Base-by-base conservation (phyloP, 37 sponge, comb jelly and placozoan genomes). In the Agelas oroides region DNA sequence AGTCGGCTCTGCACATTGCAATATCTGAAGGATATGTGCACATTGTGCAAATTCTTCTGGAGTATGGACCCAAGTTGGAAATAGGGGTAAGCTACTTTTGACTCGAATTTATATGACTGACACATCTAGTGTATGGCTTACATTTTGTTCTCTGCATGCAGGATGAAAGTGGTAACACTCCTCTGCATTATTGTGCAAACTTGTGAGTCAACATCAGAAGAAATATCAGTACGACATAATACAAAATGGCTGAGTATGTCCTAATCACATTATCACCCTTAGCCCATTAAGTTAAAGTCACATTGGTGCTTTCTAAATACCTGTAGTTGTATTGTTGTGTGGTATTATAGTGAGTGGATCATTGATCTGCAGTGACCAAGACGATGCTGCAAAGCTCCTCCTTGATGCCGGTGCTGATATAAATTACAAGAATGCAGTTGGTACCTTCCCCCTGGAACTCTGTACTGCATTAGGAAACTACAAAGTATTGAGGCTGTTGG, bases 1-100 rank as follows among this genome's bases (percentile, higher is more conserved):
- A 85, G 76, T 46, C 87, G 21, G 90, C 92, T 17, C 68, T 96
- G 2, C 94, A 96, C 35, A 65, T 81, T 32, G 97, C 97, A 3
- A 31, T 65, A 53, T 79, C 61, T 0, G 59, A 77, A 14, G 86
- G 92, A n/a, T 63, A 78, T 60, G 18, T 71, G 27, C 71, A 39
- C 6, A 66, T 92, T 5, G 62, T 92, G 15, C 58, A 87, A 69
- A 37, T 71, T 30, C 81, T 97, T 20, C 58, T 97, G 0, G 66
- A 87, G 55, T 79, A 76, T 23, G 70, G 80, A 14, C 88, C 97
- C 33, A 67, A 89, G 60, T 54, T 92, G 28, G 92, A 97, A 11
- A 78, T 84, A 25, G 72, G 89, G 83, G 96, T 95, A 46, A 46
- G 46, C 46, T 8, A 46, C 6, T 46, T 46, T 3, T 46, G 8